phyloP scores from a whole-genome alignment of 2,797 vertebrate genomes.

The Erithacus rubecula region DNA sequence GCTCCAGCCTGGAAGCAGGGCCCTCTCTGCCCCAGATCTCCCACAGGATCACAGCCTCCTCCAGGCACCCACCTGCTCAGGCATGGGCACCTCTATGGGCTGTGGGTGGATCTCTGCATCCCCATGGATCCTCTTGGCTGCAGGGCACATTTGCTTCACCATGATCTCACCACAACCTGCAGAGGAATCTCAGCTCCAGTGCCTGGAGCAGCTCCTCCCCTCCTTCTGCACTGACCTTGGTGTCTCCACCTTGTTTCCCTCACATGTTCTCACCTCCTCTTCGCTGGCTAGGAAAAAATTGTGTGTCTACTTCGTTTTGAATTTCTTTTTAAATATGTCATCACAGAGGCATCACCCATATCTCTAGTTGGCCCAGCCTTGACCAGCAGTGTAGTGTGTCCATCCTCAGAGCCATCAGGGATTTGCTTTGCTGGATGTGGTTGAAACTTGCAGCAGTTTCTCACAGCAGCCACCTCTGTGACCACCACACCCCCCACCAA shows the following conservation, averaged over 20 bases:
- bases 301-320: neutral
- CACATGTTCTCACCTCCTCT: neutral
- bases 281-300: neutral
- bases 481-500: too few relatives aligned
- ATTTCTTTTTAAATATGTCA: neutral
- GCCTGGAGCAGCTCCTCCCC: neutral
- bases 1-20: neutral
- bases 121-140: neutral
- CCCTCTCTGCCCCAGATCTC: neutral
- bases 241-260: neutral
- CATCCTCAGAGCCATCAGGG: too few relatives aligned
- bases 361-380: neutral
- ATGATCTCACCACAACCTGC: neutral
- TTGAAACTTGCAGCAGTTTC: neutral
- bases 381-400: neutral
- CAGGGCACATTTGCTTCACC: neutral
- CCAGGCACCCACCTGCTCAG: neutral
- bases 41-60: neutral
- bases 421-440: neutral
- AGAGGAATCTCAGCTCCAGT: fast-evolving
- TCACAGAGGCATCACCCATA: fast-evolving
- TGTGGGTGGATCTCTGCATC: too few relatives aligned
- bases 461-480: neutral
- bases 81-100: neutral
- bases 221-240: too few relatives aligned